Evolutionary conservation across 2,888 invertebrate genomes (phyloP).

Genomic region (Arrhopalites spinosus): DNA sequence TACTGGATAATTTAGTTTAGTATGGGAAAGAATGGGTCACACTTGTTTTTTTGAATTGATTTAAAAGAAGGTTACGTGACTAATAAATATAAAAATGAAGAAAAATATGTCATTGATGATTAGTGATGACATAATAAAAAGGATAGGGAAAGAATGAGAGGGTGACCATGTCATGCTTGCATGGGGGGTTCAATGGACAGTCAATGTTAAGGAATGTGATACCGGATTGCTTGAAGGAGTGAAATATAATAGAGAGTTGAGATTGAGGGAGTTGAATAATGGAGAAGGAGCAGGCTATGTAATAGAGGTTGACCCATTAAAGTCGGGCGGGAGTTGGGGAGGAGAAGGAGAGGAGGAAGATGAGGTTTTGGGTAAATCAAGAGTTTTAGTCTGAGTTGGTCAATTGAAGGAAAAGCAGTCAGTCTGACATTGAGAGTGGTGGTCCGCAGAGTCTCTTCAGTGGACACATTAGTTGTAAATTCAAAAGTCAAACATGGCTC

Average conservation of each 20-base stretch:
- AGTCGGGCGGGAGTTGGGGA: constrained; percentile 20
- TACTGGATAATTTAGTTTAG: too few relatives aligned
- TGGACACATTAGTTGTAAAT: not conserved
- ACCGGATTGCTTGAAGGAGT: not conserved
- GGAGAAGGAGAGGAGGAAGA: constrained; percentile 12
- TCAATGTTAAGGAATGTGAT: not conserved
- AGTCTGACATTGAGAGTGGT: constrained; percentile 12
- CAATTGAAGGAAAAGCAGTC: constrained; percentile 5
- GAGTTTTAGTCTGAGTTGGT: constrained; percentile 22
- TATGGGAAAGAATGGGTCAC: too few relatives aligned
- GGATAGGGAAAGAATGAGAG: too few relatives aligned
- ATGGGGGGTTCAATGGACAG: constrained; percentile 16
- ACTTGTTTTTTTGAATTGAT: too few relatives aligned
- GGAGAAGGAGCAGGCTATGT: not conserved
- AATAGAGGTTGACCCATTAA: constrained; percentile 30
- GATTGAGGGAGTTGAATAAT: not conserved
- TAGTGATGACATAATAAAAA: too few relatives aligned
- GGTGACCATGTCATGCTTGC: too few relatives aligned
- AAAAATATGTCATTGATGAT: too few relatives aligned
- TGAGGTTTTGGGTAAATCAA: not conserved
- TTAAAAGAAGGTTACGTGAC: too few relatives aligned
- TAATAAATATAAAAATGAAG: too few relatives aligned
- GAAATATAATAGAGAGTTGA: not conserved
- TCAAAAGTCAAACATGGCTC: constrained; percentile 12
- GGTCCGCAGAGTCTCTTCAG: constrained; percentile 20